phyloP scores from a whole-genome alignment of 2,888 invertebrate species.

The Dryocosmus kuriphilus region DNA sequence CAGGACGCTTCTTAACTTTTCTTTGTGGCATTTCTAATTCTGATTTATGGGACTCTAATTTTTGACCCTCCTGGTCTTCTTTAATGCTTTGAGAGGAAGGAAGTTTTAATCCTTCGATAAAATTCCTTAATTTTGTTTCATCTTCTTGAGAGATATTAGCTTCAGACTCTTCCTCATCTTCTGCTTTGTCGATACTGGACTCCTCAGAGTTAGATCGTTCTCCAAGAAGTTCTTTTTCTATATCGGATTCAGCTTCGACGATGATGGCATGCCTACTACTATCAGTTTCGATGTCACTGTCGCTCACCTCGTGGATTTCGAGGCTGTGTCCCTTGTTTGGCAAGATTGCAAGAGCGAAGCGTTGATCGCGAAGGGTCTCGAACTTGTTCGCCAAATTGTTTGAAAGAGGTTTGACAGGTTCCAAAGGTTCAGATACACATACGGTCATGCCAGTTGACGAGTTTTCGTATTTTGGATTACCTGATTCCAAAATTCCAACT shows the following conservation, averaged over 20 bases:
- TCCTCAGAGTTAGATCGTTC: conserved; percentile 28
- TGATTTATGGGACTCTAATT: conserved; percentile 44
- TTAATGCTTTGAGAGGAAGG: conserved; percentile 55
- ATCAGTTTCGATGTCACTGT: conserved; percentile 68
- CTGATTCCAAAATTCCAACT: conserved; percentile 70
- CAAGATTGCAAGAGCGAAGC: conserved; percentile 52
- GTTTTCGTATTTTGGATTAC: conserved; percentile 30
- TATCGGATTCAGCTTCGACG: conserved; percentile 83
- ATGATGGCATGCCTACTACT: conserved; percentile 77
- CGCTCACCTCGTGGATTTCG: conserved; percentile 72
- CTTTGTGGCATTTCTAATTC: conserved; percentile 70
- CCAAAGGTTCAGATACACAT: conserved; percentile 68
- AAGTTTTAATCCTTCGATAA: conserved; percentile 70
- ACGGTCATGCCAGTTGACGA: conserved; percentile 62
- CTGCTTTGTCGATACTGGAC: conserved; percentile 41
- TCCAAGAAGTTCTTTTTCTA: conserved; percentile 79
- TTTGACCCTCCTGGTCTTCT: conserved; percentile 14
- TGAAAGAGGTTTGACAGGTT: conserved; percentile 64
- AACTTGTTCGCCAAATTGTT: conserved; percentile 59
- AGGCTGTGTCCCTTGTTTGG: conserved; percentile 57
- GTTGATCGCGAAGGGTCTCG: conserved; percentile 55
- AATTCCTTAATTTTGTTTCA: conserved; percentile 69
- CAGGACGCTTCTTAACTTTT: conserved; percentile 80
- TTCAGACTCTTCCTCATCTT: conserved; percentile 53
- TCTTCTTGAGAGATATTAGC: conserved; percentile 67